Base-by-base conservation (phyloP, 2,113 vertebrate genomes). In the Brachyhypopomus occidentalis region DNA sequence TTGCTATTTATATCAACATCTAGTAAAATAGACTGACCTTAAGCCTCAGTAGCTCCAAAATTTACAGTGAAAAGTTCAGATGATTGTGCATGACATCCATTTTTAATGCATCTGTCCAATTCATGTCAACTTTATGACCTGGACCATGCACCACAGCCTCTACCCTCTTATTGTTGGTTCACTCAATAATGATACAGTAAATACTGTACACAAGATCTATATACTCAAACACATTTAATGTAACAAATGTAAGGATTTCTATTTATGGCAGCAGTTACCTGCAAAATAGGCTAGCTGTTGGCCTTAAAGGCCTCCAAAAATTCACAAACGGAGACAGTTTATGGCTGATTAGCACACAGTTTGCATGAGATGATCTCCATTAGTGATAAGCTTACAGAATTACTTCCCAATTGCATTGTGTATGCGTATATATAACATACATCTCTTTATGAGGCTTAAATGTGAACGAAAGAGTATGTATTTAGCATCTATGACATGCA, bases 351-450 rank as follows among this genome's bases (percentile, higher is more conserved):
- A 75, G 45, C 8, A 58, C 60, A 83, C 77, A 85, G 23, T 36
- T 72, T 83, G 84, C 80, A 85, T 76, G 77, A 38, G 69, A 69
- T 79, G 17, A 58, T 71, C 30, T 25, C 22, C 27, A 52, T 67
- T 75, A 64, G 30, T 52, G 25, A 45, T 20, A 45, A 11, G 17
- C 66, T 38, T 48, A 76, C 55, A 41, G 48, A 59, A 72, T 55
- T 58, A 74, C 60, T 45, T 81, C 60, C 62, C 34, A 55, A 52
- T 19, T 78, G 34, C 30, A 71, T 59, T 8, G 3, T 45, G 23
- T 22, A 48, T 3, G 72, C 60, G 62, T 19, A 34, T 19, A 16
- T 52, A 36, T 64, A 60, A 66, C n/a, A 72, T 77, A 20, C 5
- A 38, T 72, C 34, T 59, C 63, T 58, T 75, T 59, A 45, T 19